Evolutionary conservation across 2,113 vertebrate species (phyloP).

Genomic region (Apodemus sylvaticus): DNA sequence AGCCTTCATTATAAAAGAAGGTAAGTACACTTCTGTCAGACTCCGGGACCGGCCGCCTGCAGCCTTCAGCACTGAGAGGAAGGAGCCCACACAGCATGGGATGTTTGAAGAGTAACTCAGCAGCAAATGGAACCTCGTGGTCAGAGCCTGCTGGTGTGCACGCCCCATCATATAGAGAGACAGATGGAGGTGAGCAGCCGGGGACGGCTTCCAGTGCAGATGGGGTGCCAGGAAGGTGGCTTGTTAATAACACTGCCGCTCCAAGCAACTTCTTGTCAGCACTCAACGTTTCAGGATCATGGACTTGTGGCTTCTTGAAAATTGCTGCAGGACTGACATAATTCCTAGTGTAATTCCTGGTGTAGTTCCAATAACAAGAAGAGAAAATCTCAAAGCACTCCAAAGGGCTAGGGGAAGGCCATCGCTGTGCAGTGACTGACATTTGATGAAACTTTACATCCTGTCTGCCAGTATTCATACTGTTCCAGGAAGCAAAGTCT

Average conservation of each 20-base stretch:
- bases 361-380: conserved; percentile 78
- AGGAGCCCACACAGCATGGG: conserved; percentile 70
- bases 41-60: conserved; percentile 76
- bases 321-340: conserved; percentile 81
- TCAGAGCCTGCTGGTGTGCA: conserved; percentile 75
- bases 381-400: conserved; percentile 58
- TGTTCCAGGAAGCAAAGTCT: conserved; percentile 44
- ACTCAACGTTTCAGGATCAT: conserved; percentile 83
- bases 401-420: conserved; percentile 53
- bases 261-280: conserved; percentile 84
- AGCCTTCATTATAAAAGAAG: conserved; percentile 72
- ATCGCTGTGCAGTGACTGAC: conserved; percentile 38
- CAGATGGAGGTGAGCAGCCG: conserved; percentile 82
- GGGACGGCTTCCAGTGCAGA: conserved; percentile 75
- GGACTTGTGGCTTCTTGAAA: conserved; percentile 82
- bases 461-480: background rate
- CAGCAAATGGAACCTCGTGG: conserved; percentile 77
- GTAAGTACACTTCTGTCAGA: conserved; percentile 73
- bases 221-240: conserved; percentile 71
- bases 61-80: conserved; percentile 26
- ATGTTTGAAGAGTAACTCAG: conserved; percentile 83
- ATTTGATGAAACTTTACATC: conserved; percentile 69
- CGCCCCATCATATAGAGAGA: conserved; percentile 60
- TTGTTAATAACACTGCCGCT: conserved; percentile 83
- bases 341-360: conserved; percentile 78